Conservation (phyloP, 2,888 invertebrate species). For the Hypercompe scribonia region DNA sequence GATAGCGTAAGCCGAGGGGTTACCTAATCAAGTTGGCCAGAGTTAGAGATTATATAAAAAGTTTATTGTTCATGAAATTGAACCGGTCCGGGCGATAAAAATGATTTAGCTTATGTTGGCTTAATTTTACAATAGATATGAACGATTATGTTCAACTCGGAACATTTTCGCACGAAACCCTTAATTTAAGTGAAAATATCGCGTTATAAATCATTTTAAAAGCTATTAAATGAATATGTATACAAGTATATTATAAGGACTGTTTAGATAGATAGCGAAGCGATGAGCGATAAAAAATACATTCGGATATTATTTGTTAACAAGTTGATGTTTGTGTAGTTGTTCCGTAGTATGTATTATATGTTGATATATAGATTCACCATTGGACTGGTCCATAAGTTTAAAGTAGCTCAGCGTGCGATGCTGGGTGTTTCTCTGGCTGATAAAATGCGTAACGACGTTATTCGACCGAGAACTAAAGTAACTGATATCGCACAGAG, state of each 20-base stretch:
- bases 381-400: too few species aligned
- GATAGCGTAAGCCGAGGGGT: slow-evolving; percentile 4
- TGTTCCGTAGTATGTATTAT: background rate
- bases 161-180: slow-evolving; percentile 47
- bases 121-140: slow-evolving; percentile 56
- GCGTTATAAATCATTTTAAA: slow-evolving; percentile 64
- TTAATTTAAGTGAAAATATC: slow-evolving; percentile 63
- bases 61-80: slow-evolving; percentile 53
- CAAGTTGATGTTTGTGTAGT: background rate
- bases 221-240: slow-evolving; percentile 68
- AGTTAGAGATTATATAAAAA: slow-evolving; percentile 37
- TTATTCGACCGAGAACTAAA: too few species aligned
- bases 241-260: slow-evolving; percentile 52
- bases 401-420: too few species aligned
- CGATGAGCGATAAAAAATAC: slow-evolving; percentile 27
- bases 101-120: slow-evolving; percentile 54
- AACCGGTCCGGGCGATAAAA: slow-evolving; percentile 50
- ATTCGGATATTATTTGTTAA: background rate
- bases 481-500: too few species aligned
- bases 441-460: too few species aligned
- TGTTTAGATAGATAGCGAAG: slow-evolving; percentile 37
- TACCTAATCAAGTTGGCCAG: slow-evolving; percentile 31
- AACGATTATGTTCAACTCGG: slow-evolving; percentile 47
- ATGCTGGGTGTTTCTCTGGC: too few species aligned
- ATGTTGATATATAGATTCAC: too few species aligned